Base-by-base conservation (phyloP, 2,888 invertebrate species). In the Laspeyria flexula region DNA sequence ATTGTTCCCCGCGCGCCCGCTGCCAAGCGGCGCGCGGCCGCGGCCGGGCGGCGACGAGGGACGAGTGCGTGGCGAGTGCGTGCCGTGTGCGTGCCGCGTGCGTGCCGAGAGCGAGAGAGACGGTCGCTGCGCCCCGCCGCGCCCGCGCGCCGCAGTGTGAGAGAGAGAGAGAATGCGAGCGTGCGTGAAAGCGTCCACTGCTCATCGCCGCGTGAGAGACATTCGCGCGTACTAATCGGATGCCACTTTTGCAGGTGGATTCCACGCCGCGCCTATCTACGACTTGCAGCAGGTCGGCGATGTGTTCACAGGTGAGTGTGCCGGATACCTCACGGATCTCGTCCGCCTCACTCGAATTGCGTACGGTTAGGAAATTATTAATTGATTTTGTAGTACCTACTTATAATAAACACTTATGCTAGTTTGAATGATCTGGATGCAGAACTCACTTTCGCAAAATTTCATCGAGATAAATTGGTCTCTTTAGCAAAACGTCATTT, bases 281-380 rank as follows among this genome's bases (percentile, higher is more conserved):
- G 97, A 97, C 93, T 93, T 97, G 82, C 95, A 95, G 81, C 98
- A 98, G 91, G 94, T 94, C 67, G 98, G 98, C 65, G 96, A 97
- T 85, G 96, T 98, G 67, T 94, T 96, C 87, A 95, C 96, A 78
- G 97, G 97, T 96, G 87, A 88, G 81, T 65, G 31, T 12, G n/a
- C 25, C 21, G 21, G 3, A 3, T 5, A 3, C 21, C 21, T 21
- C 21, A n/a, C n/a, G n/a, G n/a, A n/a, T n/a, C 21, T 21, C 21
- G 21, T 21, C 21, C 21, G n/a, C n/a, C n/a, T n/a, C n/a, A n/a
- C n/a, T n/a, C n/a, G n/a, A n/a, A n/a, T n/a, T n/a, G n/a, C n/a
- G n/a, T n/a, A n/a, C n/a, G n/a, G n/a, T n/a, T n/a, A n/a, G n/a
- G n/a, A n/a, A n/a, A n/a, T n/a, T n/a, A n/a, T n/a, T n/a, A n/a